A percentile compares a stretch with the other conserved stretches of the same genome.
phyloP scores from a whole-genome alignment of 1,140 invertebrate species.

The Drosophila melanogaster region Release_6_plus_ISO1_MT NC_004354.4:5397001-5397500 shows the following conservation, averaged over 20 bases:
- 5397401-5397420: too few species aligned
- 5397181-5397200: slow-evolving; percentile 29
- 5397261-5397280: slow-evolving; percentile 75
- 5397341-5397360: slow-evolving; percentile 50
- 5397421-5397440: not conserved
- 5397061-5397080: slow-evolving; percentile 30
- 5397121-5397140: not conserved
- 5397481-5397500: not conserved
- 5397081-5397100: slow-evolving; percentile 25
- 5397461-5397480: slow-evolving; percentile 14
- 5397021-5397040: slow-evolving; percentile 28
- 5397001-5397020: slow-evolving; percentile 21
- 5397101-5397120: slow-evolving; percentile 9
- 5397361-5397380: slow-evolving; percentile 18
- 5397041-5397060: slow-evolving; percentile 40
- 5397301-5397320: slow-evolving; percentile 80
- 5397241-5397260: slow-evolving; percentile 85
- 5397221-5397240: slow-evolving; percentile 85
- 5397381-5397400: not conserved
- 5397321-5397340: slow-evolving; percentile 77
- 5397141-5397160: slow-evolving; percentile 31
- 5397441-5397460: slow-evolving; percentile 2
- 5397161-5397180: slow-evolving; percentile 16
- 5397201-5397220: slow-evolving; percentile 77
- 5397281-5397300: slow-evolving; percentile 73